Base-by-base conservation (phyloP, 1,140 invertebrate genomes). In the Camponotus vicinus region DNA sequence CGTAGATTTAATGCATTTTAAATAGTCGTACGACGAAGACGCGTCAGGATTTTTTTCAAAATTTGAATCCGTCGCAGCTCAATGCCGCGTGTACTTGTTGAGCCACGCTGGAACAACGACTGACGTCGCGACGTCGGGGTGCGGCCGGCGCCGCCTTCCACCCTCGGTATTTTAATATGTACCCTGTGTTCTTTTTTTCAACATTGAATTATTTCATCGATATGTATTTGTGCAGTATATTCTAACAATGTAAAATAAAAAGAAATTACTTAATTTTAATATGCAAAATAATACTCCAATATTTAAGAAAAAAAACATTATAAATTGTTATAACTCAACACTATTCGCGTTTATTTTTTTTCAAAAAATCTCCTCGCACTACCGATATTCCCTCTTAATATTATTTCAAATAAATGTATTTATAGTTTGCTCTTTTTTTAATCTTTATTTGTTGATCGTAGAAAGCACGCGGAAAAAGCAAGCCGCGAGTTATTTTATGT, bases 101-200 rank as follows among this genome's bases (percentile, higher is more conserved):
- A 93, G 92, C 93, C 92, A 92, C 92, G 93, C 89, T 93, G 89
- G 88, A 92, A 89, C 89, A 88, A 88, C 90, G 89, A 93, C 93
- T 93, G 92, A 91, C 88, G 90, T 92, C 87, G 92, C 89, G 92
- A 91, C 91, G 88, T 86, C 92, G 93, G 93, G 93, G 93, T 93
- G 93, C 93, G 93, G 93, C 90, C 90, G 93, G 90, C 90, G 92
- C 89, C 91, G 73, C 90, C 90, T 92, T 90, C 88, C 87, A 92
- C 92, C 93, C 91, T 85, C 86, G 85, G 73, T 87, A 89, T 89
- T 90, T 88, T 86, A 45, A 42, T 40, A 92, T 87, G 84, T 92
- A 93, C 91, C 88, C 87, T 45, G 91, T 92, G 91, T 63, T 75
- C 75, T 18, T 86, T 76, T 88, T 32, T 34, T 82, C 34, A 13